A percentile compares a stretch with the other conserved stretches of the same genome.
phyloP scores from a whole-genome alignment of 2,797 vertebrate genomes.

The Anisognathus igniventris region DNA sequence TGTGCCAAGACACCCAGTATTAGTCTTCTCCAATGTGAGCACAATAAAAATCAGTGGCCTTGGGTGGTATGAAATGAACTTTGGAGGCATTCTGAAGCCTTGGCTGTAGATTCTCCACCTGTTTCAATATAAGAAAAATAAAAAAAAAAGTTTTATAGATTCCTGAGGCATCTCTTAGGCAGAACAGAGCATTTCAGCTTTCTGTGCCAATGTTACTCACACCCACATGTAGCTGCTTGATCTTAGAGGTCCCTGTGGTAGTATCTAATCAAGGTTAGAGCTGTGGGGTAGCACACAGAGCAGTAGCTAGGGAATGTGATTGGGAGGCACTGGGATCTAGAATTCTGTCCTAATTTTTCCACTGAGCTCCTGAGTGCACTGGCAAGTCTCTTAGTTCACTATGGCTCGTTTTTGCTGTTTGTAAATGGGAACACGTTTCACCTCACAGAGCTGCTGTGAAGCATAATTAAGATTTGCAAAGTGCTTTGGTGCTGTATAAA shows the following conservation, averaged over 20 bases:
- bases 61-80: not conserved
- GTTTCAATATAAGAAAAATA: conserved; percentile 14
- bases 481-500: conserved; percentile 43
- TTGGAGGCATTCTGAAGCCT: not conserved
- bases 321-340: not conserved
- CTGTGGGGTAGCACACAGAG: not conserved
- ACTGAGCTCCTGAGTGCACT: not conserved
- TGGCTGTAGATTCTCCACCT: conserved; percentile 7
- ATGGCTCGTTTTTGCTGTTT: conserved; percentile 40
- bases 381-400: not conserved
- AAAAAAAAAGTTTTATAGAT: not conserved
- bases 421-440: conserved; percentile 53
- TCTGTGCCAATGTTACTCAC: not conserved
- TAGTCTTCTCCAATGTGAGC: not conserved
- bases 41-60: not conserved
- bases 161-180: not conserved
- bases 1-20: not conserved
- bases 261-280: not conserved
- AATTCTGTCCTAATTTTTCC: not conserved
- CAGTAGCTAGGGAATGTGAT: not conserved
- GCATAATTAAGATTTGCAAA: conserved; percentile 62
- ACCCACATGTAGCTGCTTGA: not conserved
- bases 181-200: not conserved
- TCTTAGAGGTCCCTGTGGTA: not conserved
- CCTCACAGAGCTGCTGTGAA: not conserved